Percentiles rank a stretch among this genome's conserved stretches.
Conservation (phyloP, 2,888 invertebrate genomes). For the Oegoconia quadripuncta region DNA sequence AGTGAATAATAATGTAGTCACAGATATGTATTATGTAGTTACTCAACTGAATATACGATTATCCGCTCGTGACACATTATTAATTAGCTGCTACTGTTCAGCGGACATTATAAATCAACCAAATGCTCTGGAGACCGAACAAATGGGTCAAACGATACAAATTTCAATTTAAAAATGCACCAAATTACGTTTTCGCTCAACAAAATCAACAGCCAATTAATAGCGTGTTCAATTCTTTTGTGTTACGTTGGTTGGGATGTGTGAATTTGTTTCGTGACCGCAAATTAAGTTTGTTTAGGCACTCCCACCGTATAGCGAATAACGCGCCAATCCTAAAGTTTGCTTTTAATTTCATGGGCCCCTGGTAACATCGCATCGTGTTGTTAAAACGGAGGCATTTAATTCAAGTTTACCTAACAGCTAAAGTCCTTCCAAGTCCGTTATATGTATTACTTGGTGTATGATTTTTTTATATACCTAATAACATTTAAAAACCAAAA, state of each 20-base stretch:
- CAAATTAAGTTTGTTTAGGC: slow-evolving; percentile 16
- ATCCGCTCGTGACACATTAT: not conserved
- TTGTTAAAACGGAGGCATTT: no score
- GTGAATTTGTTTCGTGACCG: slow-evolving; percentile 11
- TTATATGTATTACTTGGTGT: no score
- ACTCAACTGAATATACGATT: not conserved
- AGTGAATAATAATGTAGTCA: no score
- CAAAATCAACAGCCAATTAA: slow-evolving; percentile 7
- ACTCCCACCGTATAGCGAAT: slow-evolving; percentile 31
- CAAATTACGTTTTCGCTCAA: slow-evolving; percentile 16
- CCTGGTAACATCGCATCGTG: not conserved
- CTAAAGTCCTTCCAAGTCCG: no score
- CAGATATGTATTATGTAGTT: not conserved
- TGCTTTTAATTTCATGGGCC: not conserved
- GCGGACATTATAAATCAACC: slow-evolving; percentile 36
- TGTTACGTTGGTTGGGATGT: not conserved
- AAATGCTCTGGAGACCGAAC: slow-evolving; percentile 31
- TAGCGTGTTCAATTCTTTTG: not conserved
- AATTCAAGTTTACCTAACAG: no score
- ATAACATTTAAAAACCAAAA: no score
- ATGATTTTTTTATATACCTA: no score
- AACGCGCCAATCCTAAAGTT: slow-evolving; percentile 14
- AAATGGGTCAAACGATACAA: slow-evolving; percentile 60
- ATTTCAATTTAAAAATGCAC: slow-evolving; percentile 48
- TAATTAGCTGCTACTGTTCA: slow-evolving; percentile 6